Percentiles rank a stretch among this genome's conserved stretches.
phyloP scores from a whole-genome alignment of 2,888 invertebrate genomes.

The Pecten maximus region DNA sequence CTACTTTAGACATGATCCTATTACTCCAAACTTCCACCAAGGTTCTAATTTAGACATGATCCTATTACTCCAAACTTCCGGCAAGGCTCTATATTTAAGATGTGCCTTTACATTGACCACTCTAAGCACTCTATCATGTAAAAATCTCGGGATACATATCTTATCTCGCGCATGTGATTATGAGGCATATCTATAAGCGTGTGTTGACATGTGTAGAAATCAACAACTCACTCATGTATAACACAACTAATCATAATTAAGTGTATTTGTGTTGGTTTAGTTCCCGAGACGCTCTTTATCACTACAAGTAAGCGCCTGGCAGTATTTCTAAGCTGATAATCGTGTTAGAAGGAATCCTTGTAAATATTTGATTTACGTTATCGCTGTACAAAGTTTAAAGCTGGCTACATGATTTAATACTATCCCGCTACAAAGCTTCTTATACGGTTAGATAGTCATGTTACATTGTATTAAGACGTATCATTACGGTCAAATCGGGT shows the following conservation, averaged over 20 bases:
- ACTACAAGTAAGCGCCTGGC: background rate
- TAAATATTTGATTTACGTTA: slow-evolving; percentile 10
- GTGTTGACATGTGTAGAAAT: background rate
- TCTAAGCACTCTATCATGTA: no score
- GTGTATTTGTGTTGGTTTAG: background rate
- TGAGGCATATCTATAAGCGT: background rate
- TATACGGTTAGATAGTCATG: background rate
- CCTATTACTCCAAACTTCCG: background rate
- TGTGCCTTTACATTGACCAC: background rate
- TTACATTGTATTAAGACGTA: background rate
- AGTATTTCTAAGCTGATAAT: slow-evolving; percentile 2
- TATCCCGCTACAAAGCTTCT: slow-evolving; percentile 3
- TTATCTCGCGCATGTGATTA: background rate
- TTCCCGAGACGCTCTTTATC: background rate
- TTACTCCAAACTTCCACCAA: no score
- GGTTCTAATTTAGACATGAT: no score
- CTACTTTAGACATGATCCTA: no score
- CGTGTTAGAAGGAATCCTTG: background rate
- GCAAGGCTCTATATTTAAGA: background rate
- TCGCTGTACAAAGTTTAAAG: slow-evolving; percentile 17
- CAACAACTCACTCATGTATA: background rate
- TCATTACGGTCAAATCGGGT: background rate
- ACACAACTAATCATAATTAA: background rate
- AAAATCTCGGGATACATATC: background rate
- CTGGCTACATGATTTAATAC: background rate